phyloP scores from a whole-genome alignment of 2,113 vertebrate genomes.

The Pomatostomus ruficeps region DNA sequence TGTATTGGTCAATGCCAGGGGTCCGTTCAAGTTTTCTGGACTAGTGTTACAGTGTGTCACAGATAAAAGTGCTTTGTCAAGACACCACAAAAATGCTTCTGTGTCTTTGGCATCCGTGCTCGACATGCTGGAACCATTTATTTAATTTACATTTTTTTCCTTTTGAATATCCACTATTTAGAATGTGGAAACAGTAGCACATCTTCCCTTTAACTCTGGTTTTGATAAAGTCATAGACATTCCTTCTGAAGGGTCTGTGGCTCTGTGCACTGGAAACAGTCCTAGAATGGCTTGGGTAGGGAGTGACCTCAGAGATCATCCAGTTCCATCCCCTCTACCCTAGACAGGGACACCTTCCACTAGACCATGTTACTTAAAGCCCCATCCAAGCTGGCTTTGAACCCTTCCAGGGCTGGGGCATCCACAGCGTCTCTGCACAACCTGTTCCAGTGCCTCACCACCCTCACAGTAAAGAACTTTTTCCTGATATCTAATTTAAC shows the following conservation, averaged over 20 bases:
- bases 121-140: not conserved
- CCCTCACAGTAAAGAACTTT: not conserved
- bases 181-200: not conserved
- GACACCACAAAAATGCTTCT: slow-evolving; percentile 31
- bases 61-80: not conserved
- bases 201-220: not conserved
- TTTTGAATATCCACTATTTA: not conserved
- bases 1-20: not conserved
- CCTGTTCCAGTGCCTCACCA: not conserved
- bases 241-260: not conserved
- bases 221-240: not conserved
- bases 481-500: not conserved
- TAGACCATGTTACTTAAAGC: not conserved
- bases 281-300: not conserved
- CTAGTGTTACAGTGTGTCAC: not conserved
- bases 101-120: not conserved
- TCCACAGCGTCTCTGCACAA: not conserved
- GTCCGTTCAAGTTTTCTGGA: not conserved
- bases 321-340: not conserved
- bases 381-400: not conserved
- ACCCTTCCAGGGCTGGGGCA: not conserved
- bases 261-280: not conserved
- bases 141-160: not conserved
- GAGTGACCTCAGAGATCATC: not conserved
- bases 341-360: not conserved